Conservation (phyloP, 1,140 invertebrate genomes). For the Araneus ventricosus region DNA sequence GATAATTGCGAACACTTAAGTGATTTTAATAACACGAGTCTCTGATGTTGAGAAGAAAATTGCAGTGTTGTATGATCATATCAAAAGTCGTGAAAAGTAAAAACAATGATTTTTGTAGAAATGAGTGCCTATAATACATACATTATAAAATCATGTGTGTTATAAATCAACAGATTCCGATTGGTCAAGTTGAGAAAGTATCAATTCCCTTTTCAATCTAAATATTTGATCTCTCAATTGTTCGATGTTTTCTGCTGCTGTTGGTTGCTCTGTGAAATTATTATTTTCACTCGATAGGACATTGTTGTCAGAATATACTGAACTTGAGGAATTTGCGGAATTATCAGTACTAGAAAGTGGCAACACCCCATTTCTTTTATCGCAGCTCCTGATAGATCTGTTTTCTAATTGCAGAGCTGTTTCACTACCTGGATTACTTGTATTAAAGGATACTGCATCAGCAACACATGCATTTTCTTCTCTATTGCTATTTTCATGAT, state of each 20-base stretch:
- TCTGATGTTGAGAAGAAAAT: not conserved
- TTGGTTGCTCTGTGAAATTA: not conserved
- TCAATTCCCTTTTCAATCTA: constrained; percentile 57
- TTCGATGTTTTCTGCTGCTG: not conserved
- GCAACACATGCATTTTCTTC: not conserved
- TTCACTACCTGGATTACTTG: not conserved
- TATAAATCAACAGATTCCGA: constrained; percentile 66
- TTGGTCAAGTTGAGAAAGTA: constrained; percentile 67
- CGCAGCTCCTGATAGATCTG: not conserved
- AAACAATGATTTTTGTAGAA: not conserved
- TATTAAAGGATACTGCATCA: not conserved
- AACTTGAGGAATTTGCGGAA: not conserved
- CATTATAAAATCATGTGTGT: constrained; percentile 18
- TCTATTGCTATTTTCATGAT: not conserved
- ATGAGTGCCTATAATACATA: not conserved
- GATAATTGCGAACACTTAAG: not conserved
- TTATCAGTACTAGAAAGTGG: not conserved
- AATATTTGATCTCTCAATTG: constrained; percentile 63
- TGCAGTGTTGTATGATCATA: not conserved
- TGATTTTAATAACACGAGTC: not conserved
- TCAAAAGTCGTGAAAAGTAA: constrained; percentile 3
- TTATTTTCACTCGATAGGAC: not conserved
- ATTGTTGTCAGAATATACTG: not conserved
- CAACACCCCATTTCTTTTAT: not conserved
- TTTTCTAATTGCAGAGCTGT: not conserved